Percentiles rank a stretch among this genome's conserved stretches.
Conservation (phyloP, 23 tunicate genomes). For the Trididemnum miniatum region DNA sequence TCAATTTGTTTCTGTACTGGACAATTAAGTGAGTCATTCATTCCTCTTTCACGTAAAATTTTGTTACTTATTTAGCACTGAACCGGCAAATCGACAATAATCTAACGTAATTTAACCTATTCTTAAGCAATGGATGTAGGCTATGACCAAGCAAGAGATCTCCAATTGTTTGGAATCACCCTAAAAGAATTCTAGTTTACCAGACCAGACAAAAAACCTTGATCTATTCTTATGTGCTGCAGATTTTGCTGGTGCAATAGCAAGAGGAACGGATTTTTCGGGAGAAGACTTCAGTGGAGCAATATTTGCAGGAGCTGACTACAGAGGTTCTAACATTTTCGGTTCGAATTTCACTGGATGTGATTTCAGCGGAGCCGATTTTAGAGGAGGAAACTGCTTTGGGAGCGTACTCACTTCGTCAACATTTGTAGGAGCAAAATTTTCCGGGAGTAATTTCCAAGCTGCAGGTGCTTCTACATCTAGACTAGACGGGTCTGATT, state of each 20-base stretch:
- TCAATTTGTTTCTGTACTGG: too few relatives aligned
- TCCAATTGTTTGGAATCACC: too few relatives aligned
- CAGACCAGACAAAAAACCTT: too few relatives aligned
- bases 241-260: not conserved
- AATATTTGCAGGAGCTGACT: not conserved
- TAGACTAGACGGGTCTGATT: not conserved
- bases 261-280: not conserved
- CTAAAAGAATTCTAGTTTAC: too few relatives aligned
- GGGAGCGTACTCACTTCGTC: not conserved
- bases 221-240: too few relatives aligned
- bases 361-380: conserved; percentile 18
- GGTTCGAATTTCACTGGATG: not conserved
- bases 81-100: too few relatives aligned
- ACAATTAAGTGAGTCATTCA: too few relatives aligned
- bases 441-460: not conserved
- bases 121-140: too few relatives aligned
- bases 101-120: too few relatives aligned
- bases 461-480: not conserved
- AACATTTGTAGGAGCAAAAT: not conserved
- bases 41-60: too few relatives aligned
- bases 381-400: not conserved
- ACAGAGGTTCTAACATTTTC: not conserved
- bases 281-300: not conserved
- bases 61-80: too few relatives aligned
- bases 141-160: too few relatives aligned